Percentiles rank a stretch among this genome's conserved stretches.
Evolutionary conservation across 2,797 vertebrate genomes (phyloP).

Genomic region (Scolopax rusticola): DNA sequence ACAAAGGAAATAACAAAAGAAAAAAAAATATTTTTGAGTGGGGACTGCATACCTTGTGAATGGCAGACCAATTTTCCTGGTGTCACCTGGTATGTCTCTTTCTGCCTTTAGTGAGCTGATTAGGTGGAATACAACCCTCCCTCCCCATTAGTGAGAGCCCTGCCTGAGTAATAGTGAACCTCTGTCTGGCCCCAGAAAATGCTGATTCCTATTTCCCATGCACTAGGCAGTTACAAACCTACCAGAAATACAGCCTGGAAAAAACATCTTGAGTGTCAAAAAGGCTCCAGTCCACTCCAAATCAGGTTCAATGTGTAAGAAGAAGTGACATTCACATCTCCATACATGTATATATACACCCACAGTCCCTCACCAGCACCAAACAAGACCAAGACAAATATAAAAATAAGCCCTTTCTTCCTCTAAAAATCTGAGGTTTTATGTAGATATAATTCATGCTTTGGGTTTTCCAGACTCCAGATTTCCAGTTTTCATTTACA

Average conservation of each 20-base stretch:
- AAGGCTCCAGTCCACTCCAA: background rate
- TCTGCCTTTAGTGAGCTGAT: background rate
- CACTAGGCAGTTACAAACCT: background rate
- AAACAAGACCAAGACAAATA: background rate
- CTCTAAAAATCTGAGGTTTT: background rate
- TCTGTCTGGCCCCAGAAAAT: background rate
- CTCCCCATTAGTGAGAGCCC: background rate
- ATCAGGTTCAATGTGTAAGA: background rate
- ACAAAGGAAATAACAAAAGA: constrained; percentile 55
- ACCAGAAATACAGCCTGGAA: background rate
- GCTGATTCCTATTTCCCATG: background rate
- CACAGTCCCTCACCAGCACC: background rate
- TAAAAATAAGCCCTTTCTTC: background rate
- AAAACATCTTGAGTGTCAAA: background rate
- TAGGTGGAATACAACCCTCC: background rate
- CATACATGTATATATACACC: background rate
- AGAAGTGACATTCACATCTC: background rate
- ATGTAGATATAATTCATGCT: background rate
- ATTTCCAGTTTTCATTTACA: constrained; percentile 25
- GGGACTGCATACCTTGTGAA: background rate
- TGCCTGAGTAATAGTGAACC: background rate
- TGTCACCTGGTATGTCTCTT: background rate
- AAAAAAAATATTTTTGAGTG: background rate
- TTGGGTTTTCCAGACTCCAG: background rate
- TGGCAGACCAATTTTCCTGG: background rate